Evolutionary conservation across 1,140 invertebrate species (phyloP).

Genomic region (Hormaphis cornu): DNA sequence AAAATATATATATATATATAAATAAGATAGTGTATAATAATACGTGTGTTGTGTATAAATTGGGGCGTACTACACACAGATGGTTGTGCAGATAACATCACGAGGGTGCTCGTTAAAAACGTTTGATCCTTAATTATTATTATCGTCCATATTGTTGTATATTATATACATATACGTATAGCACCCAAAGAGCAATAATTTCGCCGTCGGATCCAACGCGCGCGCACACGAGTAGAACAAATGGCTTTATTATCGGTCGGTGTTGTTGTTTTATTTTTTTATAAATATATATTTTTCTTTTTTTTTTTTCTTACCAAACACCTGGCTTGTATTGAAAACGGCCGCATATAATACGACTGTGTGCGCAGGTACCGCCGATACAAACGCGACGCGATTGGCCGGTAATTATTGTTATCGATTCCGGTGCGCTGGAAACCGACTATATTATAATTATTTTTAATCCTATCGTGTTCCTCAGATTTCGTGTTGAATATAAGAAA

Average conservation of each 20-base stretch:
- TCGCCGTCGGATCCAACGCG: not conserved
- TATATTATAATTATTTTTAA: constrained; percentile 19
- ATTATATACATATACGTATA: too few species aligned
- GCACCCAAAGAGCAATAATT: constrained; percentile 20
- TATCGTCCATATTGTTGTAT: too few species aligned
- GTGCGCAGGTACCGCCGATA: too few species aligned
- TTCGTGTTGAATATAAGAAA: constrained; percentile 11
- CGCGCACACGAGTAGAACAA: not conserved
- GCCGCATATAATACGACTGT: not conserved
- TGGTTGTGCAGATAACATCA: not conserved
- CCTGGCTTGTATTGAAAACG: constrained; percentile 12
- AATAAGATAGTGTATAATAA: too few species aligned
- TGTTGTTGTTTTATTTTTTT: too few species aligned
- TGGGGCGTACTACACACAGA: constrained; percentile 14
- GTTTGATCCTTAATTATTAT: constrained; percentile 31
- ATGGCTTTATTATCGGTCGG: constrained; percentile 6
- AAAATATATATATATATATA: not conserved
- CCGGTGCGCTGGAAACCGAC: not conserved
- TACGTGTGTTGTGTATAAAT: too few species aligned
- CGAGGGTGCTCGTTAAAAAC: constrained; percentile 29
- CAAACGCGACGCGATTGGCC: constrained; percentile 9
- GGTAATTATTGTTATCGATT: too few species aligned
- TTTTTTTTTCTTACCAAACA: constrained; percentile 21
- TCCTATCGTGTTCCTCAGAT: constrained; percentile 12
- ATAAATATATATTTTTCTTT: too few species aligned